Percentiles rank a stretch among this genome's conserved stretches.
Evolutionary conservation across 2,888 invertebrate genomes (phyloP).

Genomic region (Automeris io): DNA sequence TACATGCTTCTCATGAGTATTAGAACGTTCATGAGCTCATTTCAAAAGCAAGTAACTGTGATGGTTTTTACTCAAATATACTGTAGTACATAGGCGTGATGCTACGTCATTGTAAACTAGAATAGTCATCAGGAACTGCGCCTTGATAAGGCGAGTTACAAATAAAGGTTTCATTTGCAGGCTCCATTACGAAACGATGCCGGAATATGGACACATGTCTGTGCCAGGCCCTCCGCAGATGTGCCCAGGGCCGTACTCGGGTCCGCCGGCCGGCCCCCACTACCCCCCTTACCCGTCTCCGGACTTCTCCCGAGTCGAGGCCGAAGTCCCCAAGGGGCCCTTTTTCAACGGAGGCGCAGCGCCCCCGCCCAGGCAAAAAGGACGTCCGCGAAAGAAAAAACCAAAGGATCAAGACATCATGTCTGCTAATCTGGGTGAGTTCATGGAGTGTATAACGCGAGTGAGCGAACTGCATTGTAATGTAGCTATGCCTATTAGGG

Average conservation of each 20-base stretch:
- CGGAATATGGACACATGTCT: slow-evolving; percentile 75
- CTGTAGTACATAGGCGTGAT: too few species aligned
- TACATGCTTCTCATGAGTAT: too few species aligned
- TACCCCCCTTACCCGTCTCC: slow-evolving; percentile 78
- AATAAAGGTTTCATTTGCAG: slow-evolving; percentile 28
- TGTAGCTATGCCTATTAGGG: slow-evolving; percentile 3
- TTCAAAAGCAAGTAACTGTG: too few species aligned
- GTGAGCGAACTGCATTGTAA: slow-evolving; percentile 13
- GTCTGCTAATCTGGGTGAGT: slow-evolving; percentile 90
- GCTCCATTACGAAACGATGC: slow-evolving; percentile 73
- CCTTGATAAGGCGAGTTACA: too few species aligned
- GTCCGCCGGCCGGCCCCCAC: slow-evolving; percentile 60
- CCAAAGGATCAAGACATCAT: slow-evolving; percentile 92
- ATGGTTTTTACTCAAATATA: too few species aligned
- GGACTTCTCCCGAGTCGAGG: slow-evolving; percentile 72
- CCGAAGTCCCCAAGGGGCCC: slow-evolving; percentile 68
- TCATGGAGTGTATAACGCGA: slow-evolving; percentile 3
- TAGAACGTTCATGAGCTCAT: too few species aligned
- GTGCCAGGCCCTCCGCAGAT: slow-evolving; percentile 77
- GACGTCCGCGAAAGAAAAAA: slow-evolving; percentile 94
- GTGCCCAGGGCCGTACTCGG: slow-evolving; percentile 75
- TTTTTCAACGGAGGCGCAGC: slow-evolving; percentile 76
- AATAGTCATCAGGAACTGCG: too few species aligned
- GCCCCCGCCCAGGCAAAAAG: slow-evolving; percentile 90
- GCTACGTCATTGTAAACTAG: too few species aligned